These are phyloP conservation scores for Thyatira batis DNA, from an alignment of 2,888 invertebrate species.

Conservation along the genomic window DNA sequence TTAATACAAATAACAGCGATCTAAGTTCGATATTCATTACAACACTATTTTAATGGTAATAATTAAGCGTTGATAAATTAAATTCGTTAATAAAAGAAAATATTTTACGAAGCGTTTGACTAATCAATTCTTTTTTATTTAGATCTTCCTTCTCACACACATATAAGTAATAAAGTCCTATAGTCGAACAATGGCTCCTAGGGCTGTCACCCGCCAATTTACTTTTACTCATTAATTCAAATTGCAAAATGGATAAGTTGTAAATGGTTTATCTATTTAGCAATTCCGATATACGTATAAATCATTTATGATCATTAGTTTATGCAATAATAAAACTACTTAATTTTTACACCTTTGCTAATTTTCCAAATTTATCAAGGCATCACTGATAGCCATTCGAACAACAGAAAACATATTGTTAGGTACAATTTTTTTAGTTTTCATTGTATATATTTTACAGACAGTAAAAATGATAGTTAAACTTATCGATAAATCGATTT, in stretches of 20 bases:
- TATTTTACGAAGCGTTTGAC: constrained; percentile 42
- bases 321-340: background rate
- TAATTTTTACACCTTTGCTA: background rate
- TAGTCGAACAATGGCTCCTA: background rate
- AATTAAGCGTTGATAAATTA: constrained; percentile 45
- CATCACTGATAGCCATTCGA: background rate
- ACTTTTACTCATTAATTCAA: background rate
- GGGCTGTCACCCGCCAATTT: background rate
- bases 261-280: background rate
- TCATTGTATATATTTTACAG: background rate
- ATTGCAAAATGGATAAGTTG: background rate
- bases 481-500: background rate
- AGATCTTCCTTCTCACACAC: background rate
- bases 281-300: background rate
- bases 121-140: constrained; percentile 11
- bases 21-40: constrained; percentile 24
- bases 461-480: background rate
- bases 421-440: background rate
- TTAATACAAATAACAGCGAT: constrained; percentile 40
- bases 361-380: too few relatives aligned
- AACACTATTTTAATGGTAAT: constrained; percentile 32
- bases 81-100: constrained; percentile 40
- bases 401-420: background rate
- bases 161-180: background rate
- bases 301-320: background rate